A percentile compares a stretch with the other conserved stretches of the same genome.
Evolutionary conservation across 2,797 vertebrate species (phyloP).

Genomic region (Choloepus didactylus): DNA sequence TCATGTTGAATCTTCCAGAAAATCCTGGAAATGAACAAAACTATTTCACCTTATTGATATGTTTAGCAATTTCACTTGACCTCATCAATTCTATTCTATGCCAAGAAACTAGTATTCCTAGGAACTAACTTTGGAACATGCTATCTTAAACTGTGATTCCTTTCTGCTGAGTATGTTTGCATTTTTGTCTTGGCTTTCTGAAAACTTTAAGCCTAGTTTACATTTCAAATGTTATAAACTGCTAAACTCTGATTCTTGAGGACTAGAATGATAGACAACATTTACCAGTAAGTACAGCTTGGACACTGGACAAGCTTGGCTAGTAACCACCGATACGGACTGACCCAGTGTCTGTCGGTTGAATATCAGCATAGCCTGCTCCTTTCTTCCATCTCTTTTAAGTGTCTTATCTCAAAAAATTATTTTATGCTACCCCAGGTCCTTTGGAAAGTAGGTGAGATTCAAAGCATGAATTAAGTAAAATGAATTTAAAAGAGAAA

Average conservation of each 20-base stretch:
- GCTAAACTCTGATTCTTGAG: background rate
- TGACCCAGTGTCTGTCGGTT: background rate
- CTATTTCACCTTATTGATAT: slow-evolving; percentile 16
- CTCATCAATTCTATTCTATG: background rate
- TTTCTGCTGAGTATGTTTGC: background rate
- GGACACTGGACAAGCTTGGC: background rate
- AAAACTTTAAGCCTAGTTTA: background rate
- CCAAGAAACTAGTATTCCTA: background rate
- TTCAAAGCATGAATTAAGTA: slow-evolving; percentile 28
- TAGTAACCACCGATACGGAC: background rate
- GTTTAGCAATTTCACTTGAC: background rate
- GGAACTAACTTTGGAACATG: background rate
- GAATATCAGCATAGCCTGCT: background rate
- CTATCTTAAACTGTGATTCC: background rate
- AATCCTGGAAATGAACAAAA: background rate
- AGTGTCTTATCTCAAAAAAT: slow-evolving; percentile 11
- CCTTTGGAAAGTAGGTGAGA: background rate
- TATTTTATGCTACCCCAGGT: background rate
- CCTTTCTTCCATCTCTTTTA: background rate
- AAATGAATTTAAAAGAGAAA: slow-evolving; percentile 25
- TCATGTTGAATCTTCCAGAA: background rate
- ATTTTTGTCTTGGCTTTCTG: slow-evolving; percentile 18
- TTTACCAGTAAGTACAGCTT: background rate
- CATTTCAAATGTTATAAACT: background rate
- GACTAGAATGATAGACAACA: background rate